These are phyloP conservation scores for Microcebus tavaratra DNA, from an alignment of 2,113 vertebrate species.

Conservation along the genomic window DNA sequence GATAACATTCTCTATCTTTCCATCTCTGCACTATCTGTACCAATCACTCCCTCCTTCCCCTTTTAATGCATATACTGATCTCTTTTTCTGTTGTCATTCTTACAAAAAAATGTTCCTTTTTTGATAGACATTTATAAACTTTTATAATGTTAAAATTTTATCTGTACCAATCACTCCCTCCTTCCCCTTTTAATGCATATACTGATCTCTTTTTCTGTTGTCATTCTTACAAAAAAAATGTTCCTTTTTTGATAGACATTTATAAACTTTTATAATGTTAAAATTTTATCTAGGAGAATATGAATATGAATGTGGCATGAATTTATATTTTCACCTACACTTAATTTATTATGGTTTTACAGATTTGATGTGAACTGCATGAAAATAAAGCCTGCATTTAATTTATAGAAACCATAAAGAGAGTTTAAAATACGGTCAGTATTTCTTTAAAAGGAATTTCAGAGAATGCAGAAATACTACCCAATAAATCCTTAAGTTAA, in stretches of 20 bases:
- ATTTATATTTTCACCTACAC: neutral
- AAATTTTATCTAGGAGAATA: neutral
- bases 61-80: neutral
- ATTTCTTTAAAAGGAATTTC: neutral
- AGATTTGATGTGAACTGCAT: neutral
- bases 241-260: neutral
- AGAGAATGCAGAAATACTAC: neutral
- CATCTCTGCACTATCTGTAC: neutral
- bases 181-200: neutral
- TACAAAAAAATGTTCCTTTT: neutral
- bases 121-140: neutral
- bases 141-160: neutral
- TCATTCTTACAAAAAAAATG: neutral
- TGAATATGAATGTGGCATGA: neutral
- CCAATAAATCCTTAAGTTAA: neutral
- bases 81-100: neutral
- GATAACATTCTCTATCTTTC: neutral
- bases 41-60: neutral
- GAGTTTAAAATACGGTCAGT: neutral
- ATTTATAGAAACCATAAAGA: neutral
- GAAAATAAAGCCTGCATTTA: neutral
- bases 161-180: fast-evolving
- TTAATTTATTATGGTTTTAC: neutral
- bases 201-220: neutral
- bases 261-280: neutral